phyloP scores from a whole-genome alignment of 1,140 invertebrate genomes.

The Lutraria rhynchaena region DNA sequence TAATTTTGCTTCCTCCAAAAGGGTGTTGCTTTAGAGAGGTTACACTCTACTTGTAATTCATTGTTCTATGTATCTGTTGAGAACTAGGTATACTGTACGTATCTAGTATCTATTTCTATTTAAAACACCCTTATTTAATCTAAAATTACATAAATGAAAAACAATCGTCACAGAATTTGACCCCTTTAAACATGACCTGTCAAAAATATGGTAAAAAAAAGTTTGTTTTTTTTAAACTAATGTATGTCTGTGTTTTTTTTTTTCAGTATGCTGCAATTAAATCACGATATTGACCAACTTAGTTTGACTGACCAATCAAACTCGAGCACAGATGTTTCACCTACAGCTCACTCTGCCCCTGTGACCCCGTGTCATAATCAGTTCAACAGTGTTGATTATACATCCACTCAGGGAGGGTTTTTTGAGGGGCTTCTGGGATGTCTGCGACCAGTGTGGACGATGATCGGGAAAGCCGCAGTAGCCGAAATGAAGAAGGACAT shows the following conservation, averaged over 20 bases:
- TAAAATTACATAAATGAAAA: no score
- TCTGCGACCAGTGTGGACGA: conserved; percentile 91
- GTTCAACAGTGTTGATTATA: conserved; percentile 69
- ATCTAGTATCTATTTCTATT: no score
- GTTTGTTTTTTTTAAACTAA: no score
- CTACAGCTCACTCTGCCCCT: conserved; percentile 76
- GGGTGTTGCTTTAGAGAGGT: no score
- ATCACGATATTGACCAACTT: conserved; percentile 75
- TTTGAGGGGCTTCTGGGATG: conserved; percentile 93
- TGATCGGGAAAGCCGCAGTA: conserved; percentile 90
- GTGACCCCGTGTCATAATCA: conserved; percentile 74
- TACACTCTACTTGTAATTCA: no score
- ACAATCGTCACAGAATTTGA: no score
- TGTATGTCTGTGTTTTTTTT: background rate
- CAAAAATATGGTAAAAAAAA: no score
- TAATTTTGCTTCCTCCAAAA: no score
- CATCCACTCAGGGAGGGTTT: conserved; percentile 84
- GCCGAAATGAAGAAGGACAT: conserved; percentile 86
- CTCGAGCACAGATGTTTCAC: conserved; percentile 69
- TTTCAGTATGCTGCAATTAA: conserved; percentile 79
- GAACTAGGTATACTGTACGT: no score
- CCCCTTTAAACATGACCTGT: no score
- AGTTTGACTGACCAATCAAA: conserved; percentile 74
- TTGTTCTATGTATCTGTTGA: no score
- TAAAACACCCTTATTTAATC: no score